Conservation (phyloP, 2,797 vertebrate genomes). For the Nothura maculosa region DNA sequence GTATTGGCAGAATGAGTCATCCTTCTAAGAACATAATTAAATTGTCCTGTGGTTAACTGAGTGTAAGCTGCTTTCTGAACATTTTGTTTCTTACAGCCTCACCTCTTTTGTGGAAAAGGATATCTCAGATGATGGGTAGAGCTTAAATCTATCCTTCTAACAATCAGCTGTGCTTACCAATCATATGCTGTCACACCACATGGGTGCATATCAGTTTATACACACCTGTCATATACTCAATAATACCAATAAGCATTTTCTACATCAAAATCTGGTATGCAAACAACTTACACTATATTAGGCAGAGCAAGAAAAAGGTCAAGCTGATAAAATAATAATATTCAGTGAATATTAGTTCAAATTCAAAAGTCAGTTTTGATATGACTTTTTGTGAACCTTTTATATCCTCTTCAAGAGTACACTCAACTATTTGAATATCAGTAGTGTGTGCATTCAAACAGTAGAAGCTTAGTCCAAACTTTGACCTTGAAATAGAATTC, state of each 20-base stretch:
- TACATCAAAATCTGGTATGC: neutral
- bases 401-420: neutral
- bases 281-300: neutral
- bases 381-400: neutral
- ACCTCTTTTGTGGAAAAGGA: neutral
- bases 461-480: neutral
- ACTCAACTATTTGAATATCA: neutral
- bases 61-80: constrained; percentile 5
- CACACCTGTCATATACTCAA: neutral
- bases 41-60: constrained; percentile 12
- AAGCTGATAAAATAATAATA: neutral
- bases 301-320: neutral
- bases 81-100: neutral
- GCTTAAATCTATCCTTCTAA: neutral
- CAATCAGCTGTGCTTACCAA: neutral
- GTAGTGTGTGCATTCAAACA: neutral
- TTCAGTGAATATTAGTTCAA: neutral
- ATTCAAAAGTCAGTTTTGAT: constrained; percentile 10
- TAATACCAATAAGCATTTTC: neutral
- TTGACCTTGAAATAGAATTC: neutral
- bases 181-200: neutral
- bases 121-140: neutral
- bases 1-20: constrained; percentile 57
- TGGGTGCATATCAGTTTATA: too few relatives aligned
- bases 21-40: constrained; percentile 13